A percentile compares a stretch with the other conserved stretches of the same genome.
Conservation (phyloP, 2,888 invertebrate species). For the Muschampia plurimacula region DNA sequence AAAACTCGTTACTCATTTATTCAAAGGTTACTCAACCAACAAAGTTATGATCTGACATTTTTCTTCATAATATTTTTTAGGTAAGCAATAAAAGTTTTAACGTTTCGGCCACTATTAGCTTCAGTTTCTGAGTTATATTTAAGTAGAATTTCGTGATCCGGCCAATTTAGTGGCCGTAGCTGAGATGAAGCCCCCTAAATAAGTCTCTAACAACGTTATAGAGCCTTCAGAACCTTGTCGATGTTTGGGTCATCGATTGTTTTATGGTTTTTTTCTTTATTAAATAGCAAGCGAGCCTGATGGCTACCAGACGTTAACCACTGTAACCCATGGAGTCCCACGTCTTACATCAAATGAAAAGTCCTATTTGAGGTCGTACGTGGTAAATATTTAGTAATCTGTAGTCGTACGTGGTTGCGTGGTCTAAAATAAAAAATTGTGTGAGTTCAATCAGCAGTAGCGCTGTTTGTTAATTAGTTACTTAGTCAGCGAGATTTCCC, state of each 20-base stretch:
- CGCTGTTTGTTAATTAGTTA: too few species aligned
- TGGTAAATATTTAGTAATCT: too few species aligned
- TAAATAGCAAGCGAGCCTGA: neutral
- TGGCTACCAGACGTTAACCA: too few species aligned
- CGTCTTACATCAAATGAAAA: neutral
- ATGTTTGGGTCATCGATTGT: neutral
- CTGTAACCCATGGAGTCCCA: too few species aligned
- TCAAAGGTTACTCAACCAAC: too few species aligned
- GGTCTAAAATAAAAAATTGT: neutral
- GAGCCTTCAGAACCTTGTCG: neutral
- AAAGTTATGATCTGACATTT: too few species aligned
- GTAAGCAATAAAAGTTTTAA: neutral
- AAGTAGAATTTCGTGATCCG: constrained; percentile 3
- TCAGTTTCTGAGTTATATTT: neutral
- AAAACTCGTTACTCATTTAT: too few species aligned
- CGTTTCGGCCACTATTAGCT: neutral
- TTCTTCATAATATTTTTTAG: neutral
- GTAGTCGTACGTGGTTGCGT: too few species aligned
- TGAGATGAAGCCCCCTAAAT: constrained; percentile 9
- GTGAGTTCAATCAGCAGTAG: too few species aligned
- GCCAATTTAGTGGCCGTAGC: constrained; percentile 2
- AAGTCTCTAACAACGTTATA: constrained; percentile 15
- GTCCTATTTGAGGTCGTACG: too few species aligned
- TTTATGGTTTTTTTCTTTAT: neutral
- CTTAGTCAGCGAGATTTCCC: too few species aligned